These are phyloP conservation scores for Rhinogobius similis DNA, from an alignment of 2,113 vertebrate species.

Conservation along the genomic window DNA sequence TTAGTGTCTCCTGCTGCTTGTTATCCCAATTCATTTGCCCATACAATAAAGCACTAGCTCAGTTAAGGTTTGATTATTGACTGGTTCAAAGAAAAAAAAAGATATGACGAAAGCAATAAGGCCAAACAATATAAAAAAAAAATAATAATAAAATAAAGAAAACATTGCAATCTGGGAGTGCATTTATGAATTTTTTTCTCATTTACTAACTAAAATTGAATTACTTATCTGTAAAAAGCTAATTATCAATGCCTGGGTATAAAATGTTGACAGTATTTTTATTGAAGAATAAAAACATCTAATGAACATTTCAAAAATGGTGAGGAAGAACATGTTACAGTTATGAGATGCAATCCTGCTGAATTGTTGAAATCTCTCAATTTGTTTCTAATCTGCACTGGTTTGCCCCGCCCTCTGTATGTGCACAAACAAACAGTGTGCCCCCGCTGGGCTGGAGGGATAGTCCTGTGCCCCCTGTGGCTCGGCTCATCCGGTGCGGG, in stretches of 20 bases:
- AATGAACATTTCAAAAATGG: background rate
- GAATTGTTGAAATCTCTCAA: slow-evolving; percentile 56
- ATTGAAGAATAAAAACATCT: too few species aligned
- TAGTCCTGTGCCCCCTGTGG: slow-evolving; percentile 57
- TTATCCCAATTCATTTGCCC: slow-evolving; percentile 13
- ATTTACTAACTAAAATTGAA: too few species aligned
- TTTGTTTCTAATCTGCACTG: slow-evolving; percentile 67
- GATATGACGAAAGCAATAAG: background rate
- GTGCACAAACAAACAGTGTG: slow-evolving; percentile 63
- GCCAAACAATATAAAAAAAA: background rate
- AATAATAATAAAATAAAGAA: too few species aligned
- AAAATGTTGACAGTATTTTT: too few species aligned
- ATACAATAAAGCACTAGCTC: background rate
- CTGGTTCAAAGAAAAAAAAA: too few species aligned
- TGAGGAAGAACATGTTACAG: background rate
- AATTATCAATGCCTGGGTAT: background rate
- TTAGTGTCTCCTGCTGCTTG: slow-evolving; percentile 26
- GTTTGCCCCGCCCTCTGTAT: slow-evolving; percentile 41
- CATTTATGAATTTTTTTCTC: too few species aligned
- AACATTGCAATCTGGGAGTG: too few species aligned
- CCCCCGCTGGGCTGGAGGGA: slow-evolving; percentile 59
- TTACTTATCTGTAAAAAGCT: too few species aligned
- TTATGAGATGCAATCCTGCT: background rate
- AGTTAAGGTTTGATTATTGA: background rate
- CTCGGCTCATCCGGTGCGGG: slow-evolving; percentile 51